Base-by-base conservation (phyloP, 2,888 invertebrate genomes). In the Polydrusus cervinus region DNA sequence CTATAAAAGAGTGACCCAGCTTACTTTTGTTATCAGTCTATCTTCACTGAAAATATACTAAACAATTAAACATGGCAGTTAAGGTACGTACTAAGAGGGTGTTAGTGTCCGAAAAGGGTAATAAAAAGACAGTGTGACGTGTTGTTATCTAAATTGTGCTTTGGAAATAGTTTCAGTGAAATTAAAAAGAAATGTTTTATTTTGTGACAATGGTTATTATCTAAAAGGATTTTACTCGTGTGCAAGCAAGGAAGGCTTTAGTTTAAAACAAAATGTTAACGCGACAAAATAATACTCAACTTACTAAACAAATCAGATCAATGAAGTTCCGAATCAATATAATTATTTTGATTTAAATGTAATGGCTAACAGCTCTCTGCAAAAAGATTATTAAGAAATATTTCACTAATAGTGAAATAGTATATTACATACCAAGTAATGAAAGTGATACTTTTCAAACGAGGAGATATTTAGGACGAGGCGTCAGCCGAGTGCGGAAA, bases 1-100 rank as follows among this genome's bases (percentile, higher is more conserved):
- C 72, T 81, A 82, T 82, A 82, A 82, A 82, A 81, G 77, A 68
- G 57, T 76, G 76, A 71, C 53, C 75, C 74, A 65, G 67, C 55
- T 71, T 40, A 53, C 64, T 74, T 75, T 77, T 76, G 65, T 81
- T 81, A 82, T 82, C 82, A 82, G 82, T 82, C 79, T 72, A 80
- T 80, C 80, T 75, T 71, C 75, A 76, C 77, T 75, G 62, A 78
- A 74, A 77, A 71, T 76, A 53, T 67, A 51, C 49, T 75, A 68
- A 79, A 71, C 73, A 73, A 67, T 70, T 65, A 75, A 79, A 78
- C 78, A 82, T 82, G 81, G 79, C 79, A 71, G 71, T 70, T 43
- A 80, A 82, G 81, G 81, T 82, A 80, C 74, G 81, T 79, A 71
- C 20, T 34, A 38, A 49, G 47, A 61, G 57, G 20, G 40, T 66